Conservation (phyloP, 2,888 invertebrate genomes). For the Cerceris rybyensis region DNA sequence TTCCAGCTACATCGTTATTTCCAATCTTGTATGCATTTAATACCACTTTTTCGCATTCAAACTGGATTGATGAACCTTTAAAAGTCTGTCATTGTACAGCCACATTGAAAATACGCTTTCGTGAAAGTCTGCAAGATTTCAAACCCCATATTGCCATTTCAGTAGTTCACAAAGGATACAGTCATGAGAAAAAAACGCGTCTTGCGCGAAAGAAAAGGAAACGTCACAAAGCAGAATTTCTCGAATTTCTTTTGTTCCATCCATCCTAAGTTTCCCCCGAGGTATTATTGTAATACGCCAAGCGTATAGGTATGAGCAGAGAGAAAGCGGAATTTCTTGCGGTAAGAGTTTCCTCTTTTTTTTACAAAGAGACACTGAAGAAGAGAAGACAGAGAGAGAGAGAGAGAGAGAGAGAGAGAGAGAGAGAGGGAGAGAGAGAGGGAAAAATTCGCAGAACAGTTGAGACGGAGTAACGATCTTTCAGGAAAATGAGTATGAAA, state of each 20-base stretch:
- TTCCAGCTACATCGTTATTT: no score
- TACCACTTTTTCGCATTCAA: no score
- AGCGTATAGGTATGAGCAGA: slow-evolving; percentile 16
- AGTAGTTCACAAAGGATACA: no score
- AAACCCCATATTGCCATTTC: no score
- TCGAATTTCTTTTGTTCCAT: not conserved
- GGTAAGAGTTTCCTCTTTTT: slow-evolving; percentile 36
- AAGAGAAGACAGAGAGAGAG: slow-evolving; percentile 14
- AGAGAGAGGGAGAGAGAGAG: not conserved
- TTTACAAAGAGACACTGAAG: slow-evolving; percentile 12
- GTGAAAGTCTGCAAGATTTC: no score
- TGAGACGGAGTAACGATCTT: slow-evolving; percentile 19
- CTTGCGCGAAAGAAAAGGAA: not conserved
- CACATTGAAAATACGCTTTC: no score
- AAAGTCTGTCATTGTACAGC: no score
- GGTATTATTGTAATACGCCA: slow-evolving; percentile 32
- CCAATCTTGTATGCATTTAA: no score
- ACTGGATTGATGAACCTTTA: no score
- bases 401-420: slow-evolving; percentile 12
- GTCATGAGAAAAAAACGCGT: no score
- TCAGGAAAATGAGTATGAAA: slow-evolving; percentile 32
- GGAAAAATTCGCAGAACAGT: not conserved
- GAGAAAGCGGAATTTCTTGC: slow-evolving; percentile 40
- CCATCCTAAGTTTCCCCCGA: no score
- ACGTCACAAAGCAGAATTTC: not conserved